Evolutionary conservation across 1,140 invertebrate species (phyloP).

Genomic region (Bathynomus jamesi): DNA sequence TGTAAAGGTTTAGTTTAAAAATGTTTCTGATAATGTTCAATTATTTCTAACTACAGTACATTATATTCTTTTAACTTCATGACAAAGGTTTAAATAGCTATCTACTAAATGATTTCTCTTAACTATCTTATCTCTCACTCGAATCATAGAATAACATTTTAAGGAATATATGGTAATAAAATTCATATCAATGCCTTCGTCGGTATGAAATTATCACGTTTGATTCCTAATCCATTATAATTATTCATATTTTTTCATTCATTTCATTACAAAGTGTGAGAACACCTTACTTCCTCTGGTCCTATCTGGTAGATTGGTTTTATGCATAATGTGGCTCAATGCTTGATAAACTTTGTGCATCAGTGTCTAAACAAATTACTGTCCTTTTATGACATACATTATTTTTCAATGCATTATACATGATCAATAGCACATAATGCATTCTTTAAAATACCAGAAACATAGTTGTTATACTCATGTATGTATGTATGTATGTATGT

Average conservation of each 20-base stretch:
- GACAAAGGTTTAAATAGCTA: too few species aligned
- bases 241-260: too few species aligned
- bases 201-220: too few species aligned
- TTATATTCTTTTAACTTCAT: not conserved
- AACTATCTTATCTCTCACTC: too few species aligned
- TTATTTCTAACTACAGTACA: not conserved
- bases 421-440: not conserved
- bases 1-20: not conserved
- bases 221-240: too few species aligned
- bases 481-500: not conserved
- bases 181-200: too few species aligned
- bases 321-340: not conserved
- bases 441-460: not conserved
- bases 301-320: not conserved
- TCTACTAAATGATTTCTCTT: too few species aligned
- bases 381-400: not conserved
- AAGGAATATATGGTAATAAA: too few species aligned
- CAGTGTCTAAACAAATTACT: not conserved
- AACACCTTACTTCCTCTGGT: too few species aligned
- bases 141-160: too few species aligned
- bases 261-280: too few species aligned
- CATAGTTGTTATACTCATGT: not conserved
- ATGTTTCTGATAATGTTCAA: not conserved
- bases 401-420: not conserved
- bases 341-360: not conserved